Evolutionary conservation across 2,113 vertebrate genomes (phyloP).

Genomic region (Elaphurus davidianus): DNA sequence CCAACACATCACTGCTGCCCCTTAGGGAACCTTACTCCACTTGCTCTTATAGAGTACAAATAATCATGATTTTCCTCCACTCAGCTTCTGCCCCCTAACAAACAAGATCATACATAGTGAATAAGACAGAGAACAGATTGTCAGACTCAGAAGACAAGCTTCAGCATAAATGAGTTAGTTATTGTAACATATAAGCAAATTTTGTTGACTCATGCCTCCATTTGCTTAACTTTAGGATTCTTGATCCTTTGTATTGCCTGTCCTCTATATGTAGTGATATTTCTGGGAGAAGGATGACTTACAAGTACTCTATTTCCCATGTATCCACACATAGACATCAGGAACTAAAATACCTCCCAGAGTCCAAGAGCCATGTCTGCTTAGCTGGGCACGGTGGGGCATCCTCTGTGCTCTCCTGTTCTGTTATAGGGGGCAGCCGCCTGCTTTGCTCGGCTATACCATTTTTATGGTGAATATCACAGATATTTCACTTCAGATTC

Average conservation of each 20-base stretch:
- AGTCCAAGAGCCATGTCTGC: no score
- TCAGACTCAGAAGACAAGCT: not conserved
- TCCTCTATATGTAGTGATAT: not conserved
- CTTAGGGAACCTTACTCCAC: not conserved
- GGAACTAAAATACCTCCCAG: not conserved
- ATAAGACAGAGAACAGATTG: not conserved
- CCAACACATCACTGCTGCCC: not conserved
- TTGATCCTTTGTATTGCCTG: not conserved
- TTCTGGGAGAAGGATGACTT: not conserved
- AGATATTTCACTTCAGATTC: not conserved
- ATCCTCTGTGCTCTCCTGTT: fast-evolving
- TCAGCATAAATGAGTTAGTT: not conserved
- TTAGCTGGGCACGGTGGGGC: fast-evolving
- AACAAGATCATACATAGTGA: not conserved
- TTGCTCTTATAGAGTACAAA: not conserved
- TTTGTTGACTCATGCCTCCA: not conserved
- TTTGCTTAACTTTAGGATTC: not conserved
- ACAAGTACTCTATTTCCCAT: not conserved
- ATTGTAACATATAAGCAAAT: not conserved
- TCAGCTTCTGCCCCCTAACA: not conserved
- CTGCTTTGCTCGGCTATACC: not conserved
- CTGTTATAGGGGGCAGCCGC: fast-evolving
- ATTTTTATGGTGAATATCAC: not conserved
- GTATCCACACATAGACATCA: not conserved
- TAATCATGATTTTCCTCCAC: not conserved